Percentiles rank a stretch among this genome's conserved stretches.
These are phyloP conservation scores for Lampropteryx suffumata DNA, from an alignment of 2,888 invertebrate genomes.

Conservation along the genomic window DNA sequence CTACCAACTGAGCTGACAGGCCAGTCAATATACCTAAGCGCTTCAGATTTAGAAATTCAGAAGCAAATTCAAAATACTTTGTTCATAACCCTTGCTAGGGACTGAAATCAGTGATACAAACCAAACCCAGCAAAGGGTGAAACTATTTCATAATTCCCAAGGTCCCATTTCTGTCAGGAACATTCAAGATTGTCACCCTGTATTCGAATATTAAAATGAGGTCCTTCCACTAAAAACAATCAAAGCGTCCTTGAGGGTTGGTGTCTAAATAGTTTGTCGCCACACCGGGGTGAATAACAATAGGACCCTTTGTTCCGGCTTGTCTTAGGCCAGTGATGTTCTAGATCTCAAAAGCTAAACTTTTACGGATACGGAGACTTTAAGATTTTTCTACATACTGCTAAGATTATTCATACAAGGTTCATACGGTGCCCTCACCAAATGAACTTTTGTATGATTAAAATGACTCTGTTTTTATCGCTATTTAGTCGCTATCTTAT, in stretches of 20 bases:
- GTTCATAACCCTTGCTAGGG: too few relatives aligned
- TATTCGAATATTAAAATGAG: slow-evolving; percentile 38
- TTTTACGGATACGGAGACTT: slow-evolving; percentile 9
- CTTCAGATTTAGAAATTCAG: too few relatives aligned
- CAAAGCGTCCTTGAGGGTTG: slow-evolving; percentile 53
- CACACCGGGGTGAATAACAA: slow-evolving; percentile 77
- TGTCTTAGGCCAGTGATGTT: slow-evolving; percentile 18
- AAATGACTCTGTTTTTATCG: too few relatives aligned
- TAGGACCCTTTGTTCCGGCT: slow-evolving; percentile 72
- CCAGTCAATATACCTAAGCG: too few relatives aligned
- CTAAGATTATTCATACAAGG: too few relatives aligned
- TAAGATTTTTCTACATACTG: too few relatives aligned
- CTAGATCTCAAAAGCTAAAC: not conserved
- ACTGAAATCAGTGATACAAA: not conserved
- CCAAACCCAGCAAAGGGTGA: not conserved
- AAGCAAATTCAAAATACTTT: too few relatives aligned
- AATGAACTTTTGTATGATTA: too few relatives aligned
- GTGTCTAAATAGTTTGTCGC: slow-evolving; percentile 70
- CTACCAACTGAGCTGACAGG: too few relatives aligned
- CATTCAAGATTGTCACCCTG: slow-evolving; percentile 26
- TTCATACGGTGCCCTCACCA: too few relatives aligned
- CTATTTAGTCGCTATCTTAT: too few relatives aligned
- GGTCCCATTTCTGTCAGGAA: slow-evolving; percentile 1
- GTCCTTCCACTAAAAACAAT: slow-evolving; percentile 58
- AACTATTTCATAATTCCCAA: slow-evolving; percentile 8